Conservation (phyloP, 2,797 vertebrate genomes). For the Heterohyrax brucei region DNA sequence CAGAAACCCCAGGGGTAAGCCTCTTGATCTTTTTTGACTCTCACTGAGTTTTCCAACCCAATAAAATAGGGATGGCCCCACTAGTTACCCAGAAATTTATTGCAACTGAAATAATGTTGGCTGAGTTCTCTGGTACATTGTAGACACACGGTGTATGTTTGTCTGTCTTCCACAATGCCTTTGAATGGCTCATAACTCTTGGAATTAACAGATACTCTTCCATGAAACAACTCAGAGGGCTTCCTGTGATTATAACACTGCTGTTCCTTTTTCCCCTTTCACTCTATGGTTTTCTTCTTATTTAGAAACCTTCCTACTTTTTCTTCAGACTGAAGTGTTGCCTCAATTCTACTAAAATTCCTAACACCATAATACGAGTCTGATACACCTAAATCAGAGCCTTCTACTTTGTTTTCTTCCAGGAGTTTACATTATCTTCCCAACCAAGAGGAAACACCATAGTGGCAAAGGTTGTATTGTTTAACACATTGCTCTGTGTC, state of each 20-base stretch:
- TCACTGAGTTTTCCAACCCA: neutral
- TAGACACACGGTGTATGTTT: neutral
- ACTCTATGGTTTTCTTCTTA: neutral
- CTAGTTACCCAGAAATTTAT: neutral
- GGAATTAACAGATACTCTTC: neutral
- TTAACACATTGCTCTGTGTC: neutral
- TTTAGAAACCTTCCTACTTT: slow-evolving; percentile 12
- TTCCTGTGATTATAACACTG: neutral
- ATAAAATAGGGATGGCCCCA: neutral
- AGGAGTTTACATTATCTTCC: neutral
- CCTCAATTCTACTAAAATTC: neutral
- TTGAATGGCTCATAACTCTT: neutral
- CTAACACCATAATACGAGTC: neutral
- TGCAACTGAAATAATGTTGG: neutral
- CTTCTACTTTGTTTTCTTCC: neutral
- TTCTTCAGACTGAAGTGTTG: neutral
- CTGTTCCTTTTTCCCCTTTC: neutral
- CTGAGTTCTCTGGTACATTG: neutral
- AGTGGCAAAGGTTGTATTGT: neutral
- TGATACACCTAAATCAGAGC: neutral
- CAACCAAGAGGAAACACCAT: neutral
- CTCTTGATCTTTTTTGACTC: neutral
- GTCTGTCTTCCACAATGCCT: neutral
- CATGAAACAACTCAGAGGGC: neutral
- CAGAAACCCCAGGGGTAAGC: neutral